Conservation (phyloP, 2,113 vertebrate species). For the Calyptommatus sinebrachiatus region DNA sequence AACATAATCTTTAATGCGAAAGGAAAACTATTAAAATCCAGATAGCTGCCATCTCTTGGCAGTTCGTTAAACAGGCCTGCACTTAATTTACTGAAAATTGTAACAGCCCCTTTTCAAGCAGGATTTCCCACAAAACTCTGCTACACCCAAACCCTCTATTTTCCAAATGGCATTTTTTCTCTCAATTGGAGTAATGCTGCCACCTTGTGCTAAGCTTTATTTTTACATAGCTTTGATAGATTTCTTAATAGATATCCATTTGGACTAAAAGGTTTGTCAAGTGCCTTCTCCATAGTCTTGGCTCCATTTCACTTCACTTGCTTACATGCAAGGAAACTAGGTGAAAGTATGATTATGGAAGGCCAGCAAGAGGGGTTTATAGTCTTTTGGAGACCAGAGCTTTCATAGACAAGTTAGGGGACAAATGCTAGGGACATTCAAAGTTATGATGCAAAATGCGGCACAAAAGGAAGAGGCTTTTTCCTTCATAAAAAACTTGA, state of each 20-base stretch:
- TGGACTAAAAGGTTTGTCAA: neutral
- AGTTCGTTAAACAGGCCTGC: neutral
- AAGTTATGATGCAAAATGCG: neutral
- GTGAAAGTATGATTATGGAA: too few species aligned
- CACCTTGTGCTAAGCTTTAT: neutral
- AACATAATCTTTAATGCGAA: neutral
- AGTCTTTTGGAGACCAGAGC: too few species aligned
- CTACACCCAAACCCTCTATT: neutral
- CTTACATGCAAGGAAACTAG: too few species aligned
- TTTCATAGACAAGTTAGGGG: neutral
- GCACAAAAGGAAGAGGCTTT: neutral
- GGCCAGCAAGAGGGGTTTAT: too few species aligned
- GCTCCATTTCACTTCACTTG: too few species aligned
- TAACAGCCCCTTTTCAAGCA: neutral
- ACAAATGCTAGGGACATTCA: neutral
- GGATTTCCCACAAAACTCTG: neutral
- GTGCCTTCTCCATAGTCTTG: too few species aligned
- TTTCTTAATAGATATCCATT: too few species aligned
- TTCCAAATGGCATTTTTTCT: neutral
- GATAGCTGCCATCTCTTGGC: neutral
- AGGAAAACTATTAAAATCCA: constrained; percentile 3
- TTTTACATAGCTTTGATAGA: neutral
- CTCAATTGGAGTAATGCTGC: constrained; percentile 3
- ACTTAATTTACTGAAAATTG: neutral
- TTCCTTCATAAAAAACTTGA: neutral